Base-by-base conservation (phyloP, 2,888 invertebrate genomes). In the Neuroscelio doddi region DNA sequence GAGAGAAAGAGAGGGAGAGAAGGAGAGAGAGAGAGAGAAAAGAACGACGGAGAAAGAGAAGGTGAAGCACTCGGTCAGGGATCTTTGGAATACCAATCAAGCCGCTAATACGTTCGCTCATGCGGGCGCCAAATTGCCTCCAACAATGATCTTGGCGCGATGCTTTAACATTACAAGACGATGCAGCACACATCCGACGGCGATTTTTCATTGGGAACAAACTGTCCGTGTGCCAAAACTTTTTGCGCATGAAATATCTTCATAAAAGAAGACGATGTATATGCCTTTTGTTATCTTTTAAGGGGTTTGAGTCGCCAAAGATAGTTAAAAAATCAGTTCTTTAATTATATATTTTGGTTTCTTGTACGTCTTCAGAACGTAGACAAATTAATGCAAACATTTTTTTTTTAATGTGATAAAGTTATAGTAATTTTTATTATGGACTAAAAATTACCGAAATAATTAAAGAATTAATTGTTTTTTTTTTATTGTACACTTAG, bases 111-210 rank as follows among this genome's bases (percentile, higher is more conserved):
- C 74, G 71, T 72, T 72, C 53, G 72, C 65, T 71, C 72, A 80
- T 80, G 79, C 79, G 80, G 80, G 77, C 71, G 74, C 71, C 74
- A 75, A 78, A 77, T 78, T 78, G 73, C 75, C 69, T 73, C 67
- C 53, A 50, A 64, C 59, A 58, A 63, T 46, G 62, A 58, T 47
- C 59, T 59, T 63, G 64, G 64, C 64, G 57, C 61, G 61, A 45
- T 47, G 15, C 56, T 64, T 46, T 59, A 57, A 34, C 39, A 36
- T 61, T 50, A 61, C 50, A 41, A 62, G 57, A 44, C 65, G 59
- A 51, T 56, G 57, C 52, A 24, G 36, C 39, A 34, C 57, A 57
- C 61, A 57, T 57, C 66, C 56, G 27, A 63, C 63, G 56, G 41
- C 63, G 53, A 68, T 63, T 59, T 56, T 68, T 68, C 68, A 57